Percentiles rank a stretch among this genome's conserved stretches.
Conservation (phyloP, 2,113 vertebrate genomes). For the Guaruba guarouba region DNA sequence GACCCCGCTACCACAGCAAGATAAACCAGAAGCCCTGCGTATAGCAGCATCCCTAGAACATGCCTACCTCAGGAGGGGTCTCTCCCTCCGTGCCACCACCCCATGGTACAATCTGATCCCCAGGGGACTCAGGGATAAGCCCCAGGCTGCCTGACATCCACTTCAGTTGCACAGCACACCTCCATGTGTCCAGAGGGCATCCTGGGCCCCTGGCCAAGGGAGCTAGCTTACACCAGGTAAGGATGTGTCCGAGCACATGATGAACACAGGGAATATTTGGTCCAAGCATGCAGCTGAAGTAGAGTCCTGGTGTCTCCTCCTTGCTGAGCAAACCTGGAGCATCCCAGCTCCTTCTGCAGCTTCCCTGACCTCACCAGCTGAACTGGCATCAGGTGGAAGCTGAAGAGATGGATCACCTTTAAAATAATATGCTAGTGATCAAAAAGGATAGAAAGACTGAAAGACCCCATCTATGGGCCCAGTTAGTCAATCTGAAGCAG, state of each 20-base stretch:
- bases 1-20: not conserved
- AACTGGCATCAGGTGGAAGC: not conserved
- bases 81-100: not conserved
- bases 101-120: not conserved
- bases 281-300: not conserved
- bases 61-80: not conserved
- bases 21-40: not conserved
- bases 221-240: not conserved
- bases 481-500: not conserved
- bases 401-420: not conserved
- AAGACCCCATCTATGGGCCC: fast-evolving
- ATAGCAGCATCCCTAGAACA: fast-evolving
- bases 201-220: not conserved
- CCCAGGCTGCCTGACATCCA: not conserved
- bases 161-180: not conserved
- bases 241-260: fast-evolving
- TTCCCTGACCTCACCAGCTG: not conserved
- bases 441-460: not conserved
- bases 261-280: not conserved
- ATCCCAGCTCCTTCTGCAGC: not conserved
- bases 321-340: not conserved
- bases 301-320: not conserved
- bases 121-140: not conserved
- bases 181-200: not conserved
- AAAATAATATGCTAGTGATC: not conserved